phyloP scores from a whole-genome alignment of 2,888 invertebrate species.

The Melangyna quadrimaculata region DNA sequence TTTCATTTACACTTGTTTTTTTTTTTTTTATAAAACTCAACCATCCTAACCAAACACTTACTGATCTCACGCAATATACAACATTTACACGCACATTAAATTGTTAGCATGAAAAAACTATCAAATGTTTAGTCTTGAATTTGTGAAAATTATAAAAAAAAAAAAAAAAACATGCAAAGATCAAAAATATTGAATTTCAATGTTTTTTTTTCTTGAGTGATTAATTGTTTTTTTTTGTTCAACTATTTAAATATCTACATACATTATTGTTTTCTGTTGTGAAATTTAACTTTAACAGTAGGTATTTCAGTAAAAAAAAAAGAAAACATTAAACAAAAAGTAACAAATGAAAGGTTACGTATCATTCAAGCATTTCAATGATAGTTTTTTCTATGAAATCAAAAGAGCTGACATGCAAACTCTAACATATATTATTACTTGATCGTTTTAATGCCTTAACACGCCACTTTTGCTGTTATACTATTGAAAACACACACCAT shows the following conservation, averaged over 20 bases:
- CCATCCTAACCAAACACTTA: not conserved
- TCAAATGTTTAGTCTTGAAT: not conserved
- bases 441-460: not conserved
- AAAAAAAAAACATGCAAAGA: not conserved
- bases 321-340: not conserved
- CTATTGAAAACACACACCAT: not conserved
- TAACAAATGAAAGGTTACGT: not conserved
- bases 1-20: not conserved
- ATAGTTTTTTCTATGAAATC: not conserved
- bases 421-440: not conserved
- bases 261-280: not conserved
- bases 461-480: not conserved
- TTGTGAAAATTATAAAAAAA: not conserved
- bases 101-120: not conserved
- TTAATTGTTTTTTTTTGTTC: not conserved
- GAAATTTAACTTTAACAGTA: not conserved
- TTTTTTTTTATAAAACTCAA: not conserved
- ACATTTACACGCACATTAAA: not conserved
- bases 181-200: not conserved
- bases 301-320: not conserved
- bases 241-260: not conserved
- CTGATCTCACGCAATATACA: not conserved
- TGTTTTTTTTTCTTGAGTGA: not conserved
- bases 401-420: conserved; percentile 23
- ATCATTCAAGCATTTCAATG: not conserved